Evolutionary conservation across 2,888 invertebrate species (phyloP), one percentile per base, ranked within the genome.

Genomic region (Ophion slaviceki): DNA sequence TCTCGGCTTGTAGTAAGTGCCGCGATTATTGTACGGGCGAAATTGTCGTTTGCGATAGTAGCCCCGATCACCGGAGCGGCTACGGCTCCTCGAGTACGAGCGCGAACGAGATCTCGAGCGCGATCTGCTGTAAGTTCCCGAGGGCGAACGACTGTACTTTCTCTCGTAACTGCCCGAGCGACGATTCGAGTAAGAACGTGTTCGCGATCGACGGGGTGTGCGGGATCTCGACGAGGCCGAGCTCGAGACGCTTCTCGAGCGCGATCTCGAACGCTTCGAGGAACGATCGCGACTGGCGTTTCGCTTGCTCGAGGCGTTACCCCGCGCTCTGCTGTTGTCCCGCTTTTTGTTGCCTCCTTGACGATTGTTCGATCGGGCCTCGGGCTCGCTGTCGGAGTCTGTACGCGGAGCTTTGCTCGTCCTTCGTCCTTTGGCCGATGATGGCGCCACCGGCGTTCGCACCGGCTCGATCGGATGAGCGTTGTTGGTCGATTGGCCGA

Each of bases 1-100:
- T 87, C 97, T 95, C 0, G 97, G 97, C 89, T 97, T 96, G 94
- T 97, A 97, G 94, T 97, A 97, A 0, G 97, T 97, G 87, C 97
- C 97, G 80, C 97, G 95, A 92, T 97, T 97, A 93, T 95, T 95
- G 90, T 95, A 96, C 1, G 92, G 92, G 2, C 93, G 89, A 86
- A 92, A 93, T 71, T 93, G 93, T 24, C 94, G 90, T 81, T 93
- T 93, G 0, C 94, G 89, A 66, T 94, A 92, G 76, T 92, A 93
- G 14, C 94, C 93, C 0, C 94, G 91, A 76, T 94, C 94, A 17
- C 93, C 93, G 0, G 94, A 94, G 87, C 96, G 95, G 89, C 96
- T 95, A 72, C 94, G 93, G 76, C 94, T 93, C 32, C 93, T 94
- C 76, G 94, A 92, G 28, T 96, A 96, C 0, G 96, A 96, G 78